Evolutionary conservation across 2,113 vertebrate species (phyloP).

Genomic region (Cygnus atratus): DNA sequence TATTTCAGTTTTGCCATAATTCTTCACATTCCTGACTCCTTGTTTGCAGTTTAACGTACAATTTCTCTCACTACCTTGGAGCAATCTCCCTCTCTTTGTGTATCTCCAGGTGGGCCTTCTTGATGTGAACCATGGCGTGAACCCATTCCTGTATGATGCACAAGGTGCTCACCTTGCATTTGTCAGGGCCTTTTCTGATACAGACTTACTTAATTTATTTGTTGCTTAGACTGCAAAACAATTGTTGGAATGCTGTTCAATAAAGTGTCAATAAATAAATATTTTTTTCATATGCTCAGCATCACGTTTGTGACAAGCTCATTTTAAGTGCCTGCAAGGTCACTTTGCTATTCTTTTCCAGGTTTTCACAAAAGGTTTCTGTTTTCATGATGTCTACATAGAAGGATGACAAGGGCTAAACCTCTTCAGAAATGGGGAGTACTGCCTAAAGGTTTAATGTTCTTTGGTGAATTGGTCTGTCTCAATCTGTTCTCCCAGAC

Average conservation of each 20-base stretch:
- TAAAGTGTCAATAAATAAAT: not conserved
- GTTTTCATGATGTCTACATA: not conserved
- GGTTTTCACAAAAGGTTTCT: not conserved
- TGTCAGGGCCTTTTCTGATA: not conserved
- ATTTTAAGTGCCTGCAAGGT: not conserved
- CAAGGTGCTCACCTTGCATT: too few relatives aligned
- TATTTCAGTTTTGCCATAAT: not conserved
- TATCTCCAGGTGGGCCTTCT: not conserved
- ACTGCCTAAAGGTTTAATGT: not conserved
- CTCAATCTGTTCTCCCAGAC: not conserved
- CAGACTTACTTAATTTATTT: not conserved
- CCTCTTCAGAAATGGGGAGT: not conserved
- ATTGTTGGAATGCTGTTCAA: too few relatives aligned
- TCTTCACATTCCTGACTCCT: not conserved
- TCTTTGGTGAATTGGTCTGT: not conserved
- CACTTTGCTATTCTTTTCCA: not conserved
- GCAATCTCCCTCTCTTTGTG: not conserved
- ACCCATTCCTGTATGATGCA: not conserved
- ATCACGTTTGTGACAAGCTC: not conserved
- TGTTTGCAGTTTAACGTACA: not conserved
- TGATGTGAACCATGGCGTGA: not conserved
- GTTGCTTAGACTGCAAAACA: not conserved
- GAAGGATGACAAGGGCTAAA: not conserved
- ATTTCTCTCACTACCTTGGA: not conserved
- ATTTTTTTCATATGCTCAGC: not conserved